A percentile compares a stretch with the other conserved stretches of the same genome.
phyloP scores from a whole-genome alignment of 2,113 vertebrate genomes.

The Paedocypris sp. region DNA sequence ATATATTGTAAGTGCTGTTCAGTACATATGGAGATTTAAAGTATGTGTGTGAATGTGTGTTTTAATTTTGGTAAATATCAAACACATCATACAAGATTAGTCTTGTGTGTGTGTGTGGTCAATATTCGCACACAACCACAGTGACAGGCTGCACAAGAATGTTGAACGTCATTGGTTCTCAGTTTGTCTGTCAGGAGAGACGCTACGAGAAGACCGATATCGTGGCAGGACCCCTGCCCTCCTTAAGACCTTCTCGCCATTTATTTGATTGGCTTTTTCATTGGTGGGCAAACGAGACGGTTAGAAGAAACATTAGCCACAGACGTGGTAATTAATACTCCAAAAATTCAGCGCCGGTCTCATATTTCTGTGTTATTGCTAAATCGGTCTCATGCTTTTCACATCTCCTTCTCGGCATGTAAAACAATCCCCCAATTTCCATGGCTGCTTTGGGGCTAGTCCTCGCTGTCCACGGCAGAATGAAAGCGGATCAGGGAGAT shows the following conservation, averaged over 20 bases:
- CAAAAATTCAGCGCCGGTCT: conserved; percentile 67
- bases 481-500: conserved; percentile 56
- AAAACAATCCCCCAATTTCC: conserved; percentile 67
- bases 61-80: too few relatives aligned
- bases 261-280: conserved; percentile 52
- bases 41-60: neutral
- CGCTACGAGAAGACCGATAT: conserved; percentile 19
- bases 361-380: conserved; percentile 66
- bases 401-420: conserved; percentile 59
- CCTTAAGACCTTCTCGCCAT: conserved; percentile 39
- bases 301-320: conserved; percentile 46
- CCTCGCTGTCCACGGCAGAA: conserved; percentile 43
- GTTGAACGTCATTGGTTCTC: conserved; percentile 29
- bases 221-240: conserved; percentile 32
- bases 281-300: conserved; percentile 32
- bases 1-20: too few relatives aligned
- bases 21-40: too few relatives aligned
- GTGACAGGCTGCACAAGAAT: conserved; percentile 31
- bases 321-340: conserved; percentile 61
- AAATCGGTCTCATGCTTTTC: conserved; percentile 63
- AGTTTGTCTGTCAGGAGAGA: conserved; percentile 33
- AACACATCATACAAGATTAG: too few relatives aligned
- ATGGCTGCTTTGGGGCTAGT: conserved; percentile 51
- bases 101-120: too few relatives aligned
- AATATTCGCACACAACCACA: too few relatives aligned